These are phyloP conservation scores for Chrysotoxum bicinctum DNA, from an alignment of 2,888 invertebrate species.

Conservation along the genomic window DNA sequence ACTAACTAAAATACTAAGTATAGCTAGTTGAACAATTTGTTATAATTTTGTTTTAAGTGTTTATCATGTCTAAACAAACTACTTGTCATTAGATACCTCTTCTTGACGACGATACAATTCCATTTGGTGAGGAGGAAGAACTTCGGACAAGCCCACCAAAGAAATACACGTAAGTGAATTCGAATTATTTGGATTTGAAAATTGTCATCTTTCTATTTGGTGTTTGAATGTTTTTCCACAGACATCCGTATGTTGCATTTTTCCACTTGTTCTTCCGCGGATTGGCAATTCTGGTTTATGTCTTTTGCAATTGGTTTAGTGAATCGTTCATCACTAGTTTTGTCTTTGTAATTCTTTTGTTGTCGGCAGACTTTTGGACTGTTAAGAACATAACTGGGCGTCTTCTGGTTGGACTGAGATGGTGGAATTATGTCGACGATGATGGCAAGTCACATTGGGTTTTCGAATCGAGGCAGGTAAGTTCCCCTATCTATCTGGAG, in stretches of 20 bases:
- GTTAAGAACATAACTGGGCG: slow-evolving; percentile 94
- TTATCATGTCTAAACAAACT: neutral
- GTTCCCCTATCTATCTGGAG: no score
- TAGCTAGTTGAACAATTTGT: neutral
- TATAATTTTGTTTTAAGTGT: neutral
- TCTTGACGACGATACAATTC: slow-evolving; percentile 92
- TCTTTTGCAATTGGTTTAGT: slow-evolving; percentile 94
- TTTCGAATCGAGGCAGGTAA: slow-evolving; percentile 88
- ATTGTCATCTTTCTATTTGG: neutral
- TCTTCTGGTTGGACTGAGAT: slow-evolving; percentile 95
- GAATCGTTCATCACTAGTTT: slow-evolving; percentile 98
- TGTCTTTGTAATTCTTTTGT: slow-evolving; percentile 92
- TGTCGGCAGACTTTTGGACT: slow-evolving; percentile 99
- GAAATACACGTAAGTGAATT: slow-evolving; percentile 80
- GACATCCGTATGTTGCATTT: slow-evolving; percentile 95
- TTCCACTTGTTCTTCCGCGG: slow-evolving; percentile 95
- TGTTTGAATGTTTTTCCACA: slow-evolving; percentile 80
- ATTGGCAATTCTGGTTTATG: slow-evolving; percentile 91
- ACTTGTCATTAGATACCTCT: slow-evolving; percentile 87
- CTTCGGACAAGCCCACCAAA: slow-evolving; percentile 76
- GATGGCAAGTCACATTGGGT: slow-evolving; percentile 99
- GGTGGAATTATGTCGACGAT: slow-evolving; percentile 99
- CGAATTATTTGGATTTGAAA: neutral
- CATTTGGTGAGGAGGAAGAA: slow-evolving; percentile 92
- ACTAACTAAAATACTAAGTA: slow-evolving; percentile 32